Conservation (phyloP, 2,113 vertebrate species). For the Semicossyphus pulcher region DNA sequence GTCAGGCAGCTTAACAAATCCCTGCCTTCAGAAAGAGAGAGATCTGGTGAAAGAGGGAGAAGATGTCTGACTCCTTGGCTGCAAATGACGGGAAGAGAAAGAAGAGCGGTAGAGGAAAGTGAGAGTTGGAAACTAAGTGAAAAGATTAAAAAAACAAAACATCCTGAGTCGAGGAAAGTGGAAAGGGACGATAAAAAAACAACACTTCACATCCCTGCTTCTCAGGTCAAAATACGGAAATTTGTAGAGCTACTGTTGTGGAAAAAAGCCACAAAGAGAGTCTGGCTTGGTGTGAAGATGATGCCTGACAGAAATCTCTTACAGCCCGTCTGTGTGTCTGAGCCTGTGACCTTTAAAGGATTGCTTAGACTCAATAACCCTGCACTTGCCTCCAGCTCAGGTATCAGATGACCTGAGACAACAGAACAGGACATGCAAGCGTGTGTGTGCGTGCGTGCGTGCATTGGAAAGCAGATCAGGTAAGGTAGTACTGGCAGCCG, state of each 20-base stretch:
- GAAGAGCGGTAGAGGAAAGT: constrained; percentile 11
- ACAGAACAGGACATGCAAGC: constrained; percentile 66
- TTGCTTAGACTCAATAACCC: constrained; percentile 78
- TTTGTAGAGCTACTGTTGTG: constrained; percentile 39
- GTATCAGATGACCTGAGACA: constrained; percentile 84
- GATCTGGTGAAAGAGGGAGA: constrained; percentile 29
- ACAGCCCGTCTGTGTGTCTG: constrained; percentile 58
- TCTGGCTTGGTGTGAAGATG: constrained; percentile 36
- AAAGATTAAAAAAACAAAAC: neutral
- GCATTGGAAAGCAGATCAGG: constrained; percentile 69
- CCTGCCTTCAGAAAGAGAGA: constrained; percentile 50
- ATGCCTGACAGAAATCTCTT: constrained; percentile 33
- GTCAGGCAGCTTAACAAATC: constrained; percentile 54
- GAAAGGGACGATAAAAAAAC: neutral
- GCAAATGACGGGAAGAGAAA: constrained; percentile 16
- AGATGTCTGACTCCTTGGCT: constrained; percentile 39
- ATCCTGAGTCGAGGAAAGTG: neutral
- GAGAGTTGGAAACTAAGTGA: neutral
- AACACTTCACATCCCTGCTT: constrained; percentile 1
- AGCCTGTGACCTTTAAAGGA: constrained; percentile 82
- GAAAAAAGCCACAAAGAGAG: constrained; percentile 27
- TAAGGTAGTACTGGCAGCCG: constrained; percentile 69
- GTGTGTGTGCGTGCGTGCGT: constrained; percentile 7
- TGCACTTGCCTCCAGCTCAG: constrained; percentile 69
- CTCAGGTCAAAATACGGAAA: constrained; percentile 48